Evolutionary conservation across 2,113 vertebrate species (phyloP), one percentile per base, ranked within the genome.

Genomic region (Gambusia holbrooki): DNA sequence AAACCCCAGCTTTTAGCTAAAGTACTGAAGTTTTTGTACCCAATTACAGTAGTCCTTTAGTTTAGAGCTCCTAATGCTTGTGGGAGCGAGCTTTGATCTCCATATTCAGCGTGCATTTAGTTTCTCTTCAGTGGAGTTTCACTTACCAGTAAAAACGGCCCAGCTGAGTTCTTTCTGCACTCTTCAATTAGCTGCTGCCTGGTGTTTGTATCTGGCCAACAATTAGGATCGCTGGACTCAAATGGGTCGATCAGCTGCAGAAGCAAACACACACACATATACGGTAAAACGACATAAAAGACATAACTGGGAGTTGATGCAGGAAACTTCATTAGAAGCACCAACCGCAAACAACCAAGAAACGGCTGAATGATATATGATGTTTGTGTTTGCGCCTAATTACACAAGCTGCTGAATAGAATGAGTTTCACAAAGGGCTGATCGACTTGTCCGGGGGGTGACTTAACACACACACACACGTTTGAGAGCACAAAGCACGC

Each of bases 71-170:
- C 45, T 48, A 48, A 48, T 19, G 45, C 45, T 48, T 48, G 45
- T 1, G 22, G 25, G 51, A 25, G 25, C 25, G 17, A 58, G 51
- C 51, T 58, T 58, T 7, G 51, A n/a, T 58, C 22, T 58, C 51
- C 2, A 58, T n/a, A 58, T n/a, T 22, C 10, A n/a, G 54, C 58
- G 0, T 3, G 17, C 25, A 58, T n/a, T 22, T 19, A 25, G 32
- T 64, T 13, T 28, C 14, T 17, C 30, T 10, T n/a, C 10, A 27
- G 51, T 54, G 3, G 2, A 9, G 48, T 37, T 62, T 65, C 29
- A 85, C 74, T 93, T 84, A 96, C 95, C 94, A 96, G 90, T 87
- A 95, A 88, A 89, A 92, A 96, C 3, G 94, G 94, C 14, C 95
- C 95, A 4, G 81, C 72, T 0, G 95, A 95, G 37, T 68, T 93